Evolutionary conservation across 2,113 vertebrate species (phyloP), one percentile per base, ranked within the genome.

Genomic region (Albula glossodonta): DNA sequence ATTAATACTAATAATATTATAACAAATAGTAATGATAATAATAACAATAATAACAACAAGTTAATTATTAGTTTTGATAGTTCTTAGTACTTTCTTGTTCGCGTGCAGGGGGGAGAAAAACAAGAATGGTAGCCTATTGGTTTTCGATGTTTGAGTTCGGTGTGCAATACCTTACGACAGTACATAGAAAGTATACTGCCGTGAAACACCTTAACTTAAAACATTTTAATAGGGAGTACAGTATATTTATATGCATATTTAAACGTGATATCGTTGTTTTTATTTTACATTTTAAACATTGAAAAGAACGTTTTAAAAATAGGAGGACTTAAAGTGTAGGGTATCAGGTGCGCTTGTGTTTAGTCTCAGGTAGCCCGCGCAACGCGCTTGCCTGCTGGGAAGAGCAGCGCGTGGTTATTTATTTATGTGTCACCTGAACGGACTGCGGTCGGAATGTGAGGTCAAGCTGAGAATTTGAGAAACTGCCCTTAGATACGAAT

Each of bases 341-440:
- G 91, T 93, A 90, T 94, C 92, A 86, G 91, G 90, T 94, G 89
- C 70, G 6, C 70, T 17, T n/a, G 70, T 74, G 22, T n/a, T 31
- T 22, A 31, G 70, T 74, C 70, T 74, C 70, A 74, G 70, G 70
- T 74, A 74, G 70, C 86, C 50, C 88, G 48, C 79, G 80, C 25
- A 81, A 87, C 80, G 85, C 83, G 49, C 78, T 19, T 82, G 89
- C 90, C 92, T 92, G 88, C 91, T 93, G 91, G 86, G 88, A 91
- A 90, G 91, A 92, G 90, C 77, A 83, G 70, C 2, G 70, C 87
- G 56, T 90, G 70, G 84, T 96, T 86, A 94, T 90, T 94, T 92
- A 96, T 95, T 94, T 80, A 95, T 94, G 91, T 92, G 94, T 93
- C 93, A 95, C 91, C 89, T 90, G 94, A 95, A 92, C 93, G 86